These are phyloP conservation scores for Poecilobothrus nobilitatus DNA, from an alignment of 2,888 invertebrate species.

Conservation along the genomic window DNA sequence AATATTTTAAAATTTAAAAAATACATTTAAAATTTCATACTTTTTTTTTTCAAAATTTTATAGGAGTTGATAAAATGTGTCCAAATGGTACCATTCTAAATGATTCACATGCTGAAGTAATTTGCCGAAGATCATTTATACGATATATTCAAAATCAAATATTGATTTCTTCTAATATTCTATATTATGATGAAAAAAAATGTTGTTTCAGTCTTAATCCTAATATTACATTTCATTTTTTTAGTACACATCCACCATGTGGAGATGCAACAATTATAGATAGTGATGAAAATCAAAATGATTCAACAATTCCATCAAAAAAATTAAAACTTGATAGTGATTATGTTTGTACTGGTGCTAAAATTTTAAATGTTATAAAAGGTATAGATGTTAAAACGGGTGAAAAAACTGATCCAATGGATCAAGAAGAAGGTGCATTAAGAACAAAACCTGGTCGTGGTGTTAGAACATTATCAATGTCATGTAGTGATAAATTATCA, in stretches of 20 bases:
- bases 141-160: constrained; percentile 52
- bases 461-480: constrained; percentile 77
- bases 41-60: background rate
- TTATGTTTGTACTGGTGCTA: constrained; percentile 69
- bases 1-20: background rate
- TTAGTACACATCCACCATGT: constrained; percentile 81
- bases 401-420: constrained; percentile 47
- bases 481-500: constrained; percentile 90
- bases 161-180: constrained; percentile 27
- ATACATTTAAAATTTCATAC: background rate
- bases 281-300: background rate
- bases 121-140: constrained; percentile 74
- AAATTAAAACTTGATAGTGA: constrained; percentile 1
- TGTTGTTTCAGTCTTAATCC: constrained; percentile 48
- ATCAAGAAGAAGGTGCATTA: constrained; percentile 62
- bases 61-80: constrained; percentile 48
- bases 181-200: constrained; percentile 28
- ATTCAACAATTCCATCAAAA: background rate
- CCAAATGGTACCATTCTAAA: constrained; percentile 62
- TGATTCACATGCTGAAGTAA: constrained; percentile 88
- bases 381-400: constrained; percentile 26
- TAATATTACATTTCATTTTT: constrained; percentile 67
- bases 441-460: constrained; percentile 89
- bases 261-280: constrained; percentile 79
- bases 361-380: constrained; percentile 48